phyloP scores from a whole-genome alignment of 1,140 invertebrate species.

The Lerema accius region DNA sequence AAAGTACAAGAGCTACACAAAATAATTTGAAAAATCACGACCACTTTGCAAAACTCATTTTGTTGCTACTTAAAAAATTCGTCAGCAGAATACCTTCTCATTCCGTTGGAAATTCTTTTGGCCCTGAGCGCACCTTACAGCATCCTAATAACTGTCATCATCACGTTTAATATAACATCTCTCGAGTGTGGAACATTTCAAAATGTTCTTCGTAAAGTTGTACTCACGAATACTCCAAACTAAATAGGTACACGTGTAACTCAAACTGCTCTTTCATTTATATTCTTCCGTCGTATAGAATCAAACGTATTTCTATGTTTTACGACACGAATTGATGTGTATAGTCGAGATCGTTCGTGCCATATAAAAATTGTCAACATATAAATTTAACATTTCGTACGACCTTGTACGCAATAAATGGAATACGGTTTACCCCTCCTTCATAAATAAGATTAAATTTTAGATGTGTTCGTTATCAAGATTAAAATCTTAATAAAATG shows the following conservation, averaged over 20 bases:
- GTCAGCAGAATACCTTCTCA: constrained; percentile 51
- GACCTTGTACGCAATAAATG: constrained; percentile 3
- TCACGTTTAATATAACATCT: constrained; percentile 77
- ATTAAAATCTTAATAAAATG: constrained; percentile 27
- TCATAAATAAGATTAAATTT: constrained; percentile 17
- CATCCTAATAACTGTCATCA: constrained; percentile 72
- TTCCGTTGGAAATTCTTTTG: constrained; percentile 55
- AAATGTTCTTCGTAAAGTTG: constrained; percentile 79
- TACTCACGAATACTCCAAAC: constrained; percentile 74
- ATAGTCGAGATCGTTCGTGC: constrained; percentile 2
- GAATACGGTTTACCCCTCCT: constrained; percentile 6
- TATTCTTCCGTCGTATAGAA: constrained; percentile 46
- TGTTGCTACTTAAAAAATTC: constrained; percentile 45
- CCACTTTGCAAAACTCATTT: constrained; percentile 38
- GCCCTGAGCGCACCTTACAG: constrained; percentile 48
- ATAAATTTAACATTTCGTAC: constrained; percentile 7
- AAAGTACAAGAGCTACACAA: constrained; percentile 6
- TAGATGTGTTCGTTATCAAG: constrained; percentile 11
- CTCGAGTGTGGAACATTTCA: constrained; percentile 58
- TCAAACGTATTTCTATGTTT: constrained; percentile 37
- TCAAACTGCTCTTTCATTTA: constrained; percentile 71
- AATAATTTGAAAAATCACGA: constrained; percentile 34
- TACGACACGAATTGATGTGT: constrained; percentile 27
- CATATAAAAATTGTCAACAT: constrained; percentile 25
- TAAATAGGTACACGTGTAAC: constrained; percentile 72